Conservation (phyloP, 1,140 invertebrate species). For the Penaeus japonicus region DNA sequence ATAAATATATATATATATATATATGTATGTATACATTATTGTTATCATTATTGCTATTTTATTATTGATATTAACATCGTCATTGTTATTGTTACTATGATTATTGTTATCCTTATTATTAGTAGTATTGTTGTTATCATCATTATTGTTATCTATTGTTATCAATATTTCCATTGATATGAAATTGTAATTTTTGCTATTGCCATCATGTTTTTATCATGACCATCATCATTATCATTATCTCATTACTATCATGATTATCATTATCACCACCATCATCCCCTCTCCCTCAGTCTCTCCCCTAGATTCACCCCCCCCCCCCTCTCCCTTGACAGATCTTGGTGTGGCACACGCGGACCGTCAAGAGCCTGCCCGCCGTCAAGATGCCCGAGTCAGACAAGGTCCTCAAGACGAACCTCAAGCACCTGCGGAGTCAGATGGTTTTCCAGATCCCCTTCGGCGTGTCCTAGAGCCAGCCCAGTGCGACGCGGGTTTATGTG, state of each 20-base stretch:
- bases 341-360: slow-evolving; percentile 89
- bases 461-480: background rate
- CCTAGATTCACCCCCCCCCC: background rate
- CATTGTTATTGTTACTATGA: too few species aligned
- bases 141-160: too few species aligned
- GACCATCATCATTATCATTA: too few species aligned
- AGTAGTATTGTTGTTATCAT: too few species aligned
- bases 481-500: background rate
- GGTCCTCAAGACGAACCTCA: slow-evolving; percentile 46
- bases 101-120: too few species aligned
- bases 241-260: too few species aligned
- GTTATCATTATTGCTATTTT: background rate
- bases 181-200: too few species aligned
- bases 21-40: background rate
- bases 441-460: slow-evolving; percentile 45
- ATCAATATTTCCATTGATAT: too few species aligned
- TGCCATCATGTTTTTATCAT: too few species aligned
- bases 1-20: background rate
- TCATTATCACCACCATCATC: background rate
- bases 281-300: too few species aligned
- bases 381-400: slow-evolving; percentile 64
- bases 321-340: slow-evolving; percentile 70
- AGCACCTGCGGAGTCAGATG: slow-evolving; percentile 38
- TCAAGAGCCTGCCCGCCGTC: slow-evolving; percentile 74
- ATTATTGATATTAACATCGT: background rate